Evolutionary conservation across 1,140 invertebrate species (phyloP), one percentile per base, ranked within the genome.

Genomic region (Meloidogyne floridensis): DNA sequence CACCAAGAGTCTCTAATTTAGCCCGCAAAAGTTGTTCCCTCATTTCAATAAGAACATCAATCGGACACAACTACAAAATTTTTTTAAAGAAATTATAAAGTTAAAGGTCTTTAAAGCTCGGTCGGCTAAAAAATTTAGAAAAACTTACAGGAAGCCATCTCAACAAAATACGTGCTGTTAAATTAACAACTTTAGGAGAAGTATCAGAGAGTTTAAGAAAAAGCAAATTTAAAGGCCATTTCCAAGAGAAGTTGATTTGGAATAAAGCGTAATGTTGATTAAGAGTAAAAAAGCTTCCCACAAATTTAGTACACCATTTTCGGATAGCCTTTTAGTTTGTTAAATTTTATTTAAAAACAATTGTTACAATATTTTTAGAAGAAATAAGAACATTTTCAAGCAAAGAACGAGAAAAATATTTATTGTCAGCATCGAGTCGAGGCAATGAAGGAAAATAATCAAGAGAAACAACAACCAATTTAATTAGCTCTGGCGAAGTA

Each of bases 151-250:
- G 51, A 43, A 79, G 20, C 56, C 59, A 69, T 65, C 72, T 53
- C 13, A 79, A 20, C 20, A 79, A 71, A 47, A 79, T 47, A 18
- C 42, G 20, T 4, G 20, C 10, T 15, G 65, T 56, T 9, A 32
- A 10, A 10, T 72, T 69, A 65, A 79, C 59, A 69, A 79, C n/a
- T 79, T 79, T 79, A 51, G 72, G 65, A 2, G 77, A 79, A 42
- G 77, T 65, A 43, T 79, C 65, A 20, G 65, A 42, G 43, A 79
- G 65, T 71, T 79, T 65, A n/a, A 20, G 77, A 71, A 79, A 79
- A 51, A 72, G 65, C 54, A 79, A 69, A 2, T 72, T 18, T 20
- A 79, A 72, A 65, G 65, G 43, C 77, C 77, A 79, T n/a, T 51
- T 20, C 77, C 77, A 77, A n/a, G 13, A 71, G 18, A 15, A 20